A percentile compares a stretch with the other conserved stretches of the same genome.
phyloP scores from a whole-genome alignment of 35 echinoderm and acorn worm species.

The Strongylocentrotus purpuratus region DNA sequence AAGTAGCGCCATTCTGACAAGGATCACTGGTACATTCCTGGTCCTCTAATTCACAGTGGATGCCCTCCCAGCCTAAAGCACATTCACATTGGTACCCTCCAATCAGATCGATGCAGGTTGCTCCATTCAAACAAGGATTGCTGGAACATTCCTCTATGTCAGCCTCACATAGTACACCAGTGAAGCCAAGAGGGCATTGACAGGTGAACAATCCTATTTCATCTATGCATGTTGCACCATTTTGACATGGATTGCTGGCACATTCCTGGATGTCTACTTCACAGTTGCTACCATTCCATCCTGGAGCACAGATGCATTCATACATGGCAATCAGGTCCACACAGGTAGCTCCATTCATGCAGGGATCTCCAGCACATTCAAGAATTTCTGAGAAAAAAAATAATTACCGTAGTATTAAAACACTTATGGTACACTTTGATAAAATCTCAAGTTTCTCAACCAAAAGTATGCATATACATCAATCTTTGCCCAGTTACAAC shows the following conservation, averaged over 20 bases:
- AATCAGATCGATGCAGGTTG: constrained; percentile 63
- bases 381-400: constrained; percentile 39
- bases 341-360: constrained; percentile 62
- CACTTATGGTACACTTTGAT: too few species aligned
- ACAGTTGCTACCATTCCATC: constrained; percentile 69
- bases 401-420: too few species aligned
- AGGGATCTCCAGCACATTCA: constrained; percentile 66
- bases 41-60: constrained; percentile 63
- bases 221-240: constrained; percentile 73
- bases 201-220: constrained; percentile 51
- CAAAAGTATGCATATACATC: too few species aligned
- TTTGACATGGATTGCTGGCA: constrained; percentile 63
- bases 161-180: constrained; percentile 56
- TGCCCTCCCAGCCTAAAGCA: constrained; percentile 53
- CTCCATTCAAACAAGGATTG: constrained; percentile 78
- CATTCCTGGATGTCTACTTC: constrained; percentile 76
- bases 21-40: constrained; percentile 74
- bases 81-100: constrained; percentile 67
- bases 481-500: too few species aligned
- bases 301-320: constrained; percentile 57
- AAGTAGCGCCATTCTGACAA: constrained; percentile 71
- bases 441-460: too few species aligned
- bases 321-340: constrained; percentile 46
- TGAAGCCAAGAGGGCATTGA: constrained; percentile 61
- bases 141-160: constrained; percentile 75